Conservation (phyloP, 2,113 vertebrate species). For the Oreotrochilus melanogaster region DNA sequence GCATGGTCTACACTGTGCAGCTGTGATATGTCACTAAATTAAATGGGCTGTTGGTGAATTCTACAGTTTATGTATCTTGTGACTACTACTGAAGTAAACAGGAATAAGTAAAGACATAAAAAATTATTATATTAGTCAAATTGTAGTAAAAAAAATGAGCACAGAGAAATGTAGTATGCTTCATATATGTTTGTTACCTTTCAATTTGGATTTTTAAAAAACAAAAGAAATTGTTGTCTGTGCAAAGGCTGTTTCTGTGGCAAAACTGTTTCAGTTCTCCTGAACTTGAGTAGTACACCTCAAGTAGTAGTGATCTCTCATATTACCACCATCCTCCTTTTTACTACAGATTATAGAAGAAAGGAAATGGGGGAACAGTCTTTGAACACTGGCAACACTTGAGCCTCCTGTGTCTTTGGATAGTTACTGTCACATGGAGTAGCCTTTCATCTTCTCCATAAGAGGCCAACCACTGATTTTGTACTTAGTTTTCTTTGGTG, state of each 20-base stretch:
- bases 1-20: not conserved
- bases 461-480: not conserved
- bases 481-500: not conserved
- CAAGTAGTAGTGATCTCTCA: not conserved
- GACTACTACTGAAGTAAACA: not conserved
- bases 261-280: not conserved
- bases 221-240: not conserved
- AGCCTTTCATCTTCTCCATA: not conserved
- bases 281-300: not conserved
- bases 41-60: not conserved
- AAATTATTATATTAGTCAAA: not conserved
- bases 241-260: not conserved
- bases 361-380: not conserved
- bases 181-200: not conserved
- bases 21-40: not conserved
- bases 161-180: not conserved
- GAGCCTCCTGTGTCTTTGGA: not conserved
- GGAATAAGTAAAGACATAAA: not conserved
- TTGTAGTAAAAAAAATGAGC: not conserved
- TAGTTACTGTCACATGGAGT: not conserved
- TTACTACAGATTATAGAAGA: not conserved
- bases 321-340: not conserved
- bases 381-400: fast-evolving
- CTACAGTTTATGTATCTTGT: not conserved
- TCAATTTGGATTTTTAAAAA: not conserved